Evolutionary conservation across 2,888 invertebrate genomes (phyloP), one percentile per base, ranked within the genome.

Genomic region (Incurvaria masculella): DNA sequence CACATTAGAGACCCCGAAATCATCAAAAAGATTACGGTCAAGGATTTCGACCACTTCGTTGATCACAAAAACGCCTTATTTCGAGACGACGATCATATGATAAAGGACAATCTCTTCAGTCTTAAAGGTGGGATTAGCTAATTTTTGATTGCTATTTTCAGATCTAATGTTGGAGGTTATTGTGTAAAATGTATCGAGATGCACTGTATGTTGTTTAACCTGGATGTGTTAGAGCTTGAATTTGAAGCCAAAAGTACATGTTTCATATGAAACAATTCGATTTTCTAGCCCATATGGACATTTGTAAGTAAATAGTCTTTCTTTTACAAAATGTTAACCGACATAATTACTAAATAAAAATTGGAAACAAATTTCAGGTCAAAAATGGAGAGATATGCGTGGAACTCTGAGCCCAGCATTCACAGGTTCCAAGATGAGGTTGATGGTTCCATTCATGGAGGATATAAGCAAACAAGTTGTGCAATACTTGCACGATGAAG

Each of bases 31-130:
- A 63, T 80, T 4, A 62, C 71, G 0, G 61, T 80, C 1, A 79
- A 79, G 49, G 76, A 80, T 50, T 80, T 79, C 44, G 79, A 79
- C 46, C 62, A 71, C 51, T 80, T 80, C 53, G 51, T 66, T 0
- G 73, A 80, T 58, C 79, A 75, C 56, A 61, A 65, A 2, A 45
- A 55, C 16, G 19, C 66, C 0, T 56, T 68, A 18, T 55, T 59
- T 1, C 62, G 67, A 21, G 59, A 64, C 0, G 53, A 55, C 16
- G 79, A 76, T 42, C 66, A 69, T 1, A 52, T 81, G 0, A 78
- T 80, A 55, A 68, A 65, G 1, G 76, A 70, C 48, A 69, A 66
- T 5, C 53, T 78, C 4, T 63, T 75, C 49, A 56, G 60, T n/a
- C 57, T 79, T 53, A 63, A 64, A 51, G 72, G 74, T 60, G 41